Evolutionary conservation across 2,113 vertebrate species (phyloP).

Genomic region (Hemicordylus capensis): DNA sequence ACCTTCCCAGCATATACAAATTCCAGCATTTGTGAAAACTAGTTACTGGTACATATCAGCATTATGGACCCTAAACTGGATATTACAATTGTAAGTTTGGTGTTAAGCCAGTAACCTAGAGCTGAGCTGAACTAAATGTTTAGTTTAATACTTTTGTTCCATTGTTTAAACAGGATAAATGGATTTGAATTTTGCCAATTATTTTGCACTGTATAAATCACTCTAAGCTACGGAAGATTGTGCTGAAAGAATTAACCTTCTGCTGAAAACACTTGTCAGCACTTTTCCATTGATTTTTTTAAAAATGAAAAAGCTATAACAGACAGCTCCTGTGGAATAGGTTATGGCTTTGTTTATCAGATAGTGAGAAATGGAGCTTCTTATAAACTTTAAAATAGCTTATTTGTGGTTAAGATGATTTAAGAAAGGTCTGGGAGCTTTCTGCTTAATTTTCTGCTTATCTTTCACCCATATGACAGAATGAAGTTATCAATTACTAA

Average conservation of each 20-base stretch:
- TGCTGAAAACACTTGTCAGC: conserved; percentile 55
- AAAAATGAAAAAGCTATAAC: conserved; percentile 34
- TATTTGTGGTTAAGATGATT: conserved; percentile 27
- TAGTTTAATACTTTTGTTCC: conserved; percentile 56
- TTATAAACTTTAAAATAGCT: conserved; percentile 33
- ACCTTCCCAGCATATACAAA: too few relatives aligned
- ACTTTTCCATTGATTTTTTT: conserved; percentile 61
- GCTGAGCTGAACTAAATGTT: conserved; percentile 28
- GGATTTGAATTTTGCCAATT: conserved; percentile 66
- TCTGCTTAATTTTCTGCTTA: not conserved
- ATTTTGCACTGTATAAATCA: conserved; percentile 63
- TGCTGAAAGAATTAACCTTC: conserved; percentile 67
- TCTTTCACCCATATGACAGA: not conserved
- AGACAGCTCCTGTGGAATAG: conserved; percentile 44
- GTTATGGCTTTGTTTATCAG: conserved; percentile 49
- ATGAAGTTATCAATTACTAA: not conserved
- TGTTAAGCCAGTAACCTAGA: conserved; percentile 1
- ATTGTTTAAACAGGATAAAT: conserved; percentile 60
- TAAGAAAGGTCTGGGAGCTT: not conserved
- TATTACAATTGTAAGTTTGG: not conserved
- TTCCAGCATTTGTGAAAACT: conserved; percentile 2
- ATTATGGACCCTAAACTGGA: conserved; percentile 31
- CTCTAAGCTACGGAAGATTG: conserved; percentile 25
- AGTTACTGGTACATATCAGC: conserved; percentile 39
- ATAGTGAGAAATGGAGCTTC: conserved; percentile 32